phyloP scores from a whole-genome alignment of 2,797 vertebrate genomes.

The Takifugu rubripes region DNA sequence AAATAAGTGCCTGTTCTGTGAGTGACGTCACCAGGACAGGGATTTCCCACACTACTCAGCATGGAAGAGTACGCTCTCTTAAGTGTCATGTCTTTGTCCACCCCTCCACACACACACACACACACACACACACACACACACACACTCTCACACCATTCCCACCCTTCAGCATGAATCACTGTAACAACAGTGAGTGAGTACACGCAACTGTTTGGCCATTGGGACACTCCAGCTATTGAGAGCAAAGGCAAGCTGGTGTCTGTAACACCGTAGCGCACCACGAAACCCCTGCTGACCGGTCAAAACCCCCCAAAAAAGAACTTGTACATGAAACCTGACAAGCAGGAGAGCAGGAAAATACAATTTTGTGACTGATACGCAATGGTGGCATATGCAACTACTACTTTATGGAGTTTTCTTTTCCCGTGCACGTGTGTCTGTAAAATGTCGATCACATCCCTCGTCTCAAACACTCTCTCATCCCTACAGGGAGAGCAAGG shows the following conservation, averaged over 20 bases:
- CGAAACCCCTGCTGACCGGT: constrained; percentile 4
- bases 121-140: too few relatives aligned
- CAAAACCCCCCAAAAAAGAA: constrained; percentile 39
- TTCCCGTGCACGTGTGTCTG: constrained; percentile 36
- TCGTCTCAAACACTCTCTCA: constrained; percentile 30
- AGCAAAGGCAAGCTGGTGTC: constrained; percentile 47
- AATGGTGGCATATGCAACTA: too few relatives aligned
- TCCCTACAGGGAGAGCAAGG: constrained; percentile 85
- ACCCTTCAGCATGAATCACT: constrained; percentile 33
- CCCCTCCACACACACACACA: background rate
- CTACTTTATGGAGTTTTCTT: constrained; percentile 17
- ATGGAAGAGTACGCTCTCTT: background rate
- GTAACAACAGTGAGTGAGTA: constrained; percentile 27
- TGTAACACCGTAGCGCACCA: constrained; percentile 46
- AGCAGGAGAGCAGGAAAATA: background rate
- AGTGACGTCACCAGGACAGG: constrained; percentile 42
- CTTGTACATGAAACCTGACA: constrained; percentile 64
- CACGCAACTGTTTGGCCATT: constrained; percentile 49
- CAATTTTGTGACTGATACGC: too few relatives aligned
- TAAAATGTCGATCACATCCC: constrained; percentile 39
- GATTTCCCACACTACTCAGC: constrained; percentile 51
- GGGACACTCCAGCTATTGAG: constrained; percentile 1
- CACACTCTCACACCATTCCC: too few relatives aligned
- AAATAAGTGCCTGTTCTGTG: constrained; percentile 23
- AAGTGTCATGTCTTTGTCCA: background rate